phyloP scores from a whole-genome alignment of 2,797 vertebrate genomes.

The Iguana delicatissima region DNA sequence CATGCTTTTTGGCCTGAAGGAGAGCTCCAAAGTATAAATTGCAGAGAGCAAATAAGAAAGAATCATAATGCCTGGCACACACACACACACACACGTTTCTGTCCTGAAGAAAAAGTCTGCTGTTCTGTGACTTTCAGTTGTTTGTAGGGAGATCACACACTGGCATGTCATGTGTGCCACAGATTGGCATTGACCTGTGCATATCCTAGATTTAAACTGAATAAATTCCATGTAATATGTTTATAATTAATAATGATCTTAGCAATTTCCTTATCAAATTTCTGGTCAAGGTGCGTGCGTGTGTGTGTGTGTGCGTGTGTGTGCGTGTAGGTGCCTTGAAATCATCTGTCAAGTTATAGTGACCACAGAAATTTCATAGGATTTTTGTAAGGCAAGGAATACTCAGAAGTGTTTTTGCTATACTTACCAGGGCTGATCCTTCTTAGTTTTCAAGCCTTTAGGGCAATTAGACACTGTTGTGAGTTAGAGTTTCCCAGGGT shows the following conservation, averaged over 20 bases:
- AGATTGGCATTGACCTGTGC: not conserved
- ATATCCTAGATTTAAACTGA: not conserved
- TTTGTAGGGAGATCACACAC: not conserved
- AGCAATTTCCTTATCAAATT: not conserved
- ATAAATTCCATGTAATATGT: not conserved
- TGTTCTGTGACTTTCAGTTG: not conserved
- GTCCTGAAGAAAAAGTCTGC: not conserved
- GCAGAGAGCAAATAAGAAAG: not conserved
- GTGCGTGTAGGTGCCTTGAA: no score
- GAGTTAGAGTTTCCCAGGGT: no score
- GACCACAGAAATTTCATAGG: no score
- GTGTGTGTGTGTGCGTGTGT: not conserved
- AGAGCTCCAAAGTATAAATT: not conserved
- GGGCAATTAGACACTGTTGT: no score
- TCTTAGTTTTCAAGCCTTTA: no score
- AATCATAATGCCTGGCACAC: not conserved
- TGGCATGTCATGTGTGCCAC: no score
- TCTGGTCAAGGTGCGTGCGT: not conserved
- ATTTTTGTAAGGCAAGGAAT: no score
- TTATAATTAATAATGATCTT: not conserved
- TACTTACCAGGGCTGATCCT: no score
- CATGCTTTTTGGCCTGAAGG: constrained; percentile 8
- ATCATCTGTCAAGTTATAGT: no score
- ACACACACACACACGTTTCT: no score
- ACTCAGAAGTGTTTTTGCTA: no score